Base-by-base conservation (phyloP, 2,113 vertebrate genomes). In the Motacilla alba region DNA sequence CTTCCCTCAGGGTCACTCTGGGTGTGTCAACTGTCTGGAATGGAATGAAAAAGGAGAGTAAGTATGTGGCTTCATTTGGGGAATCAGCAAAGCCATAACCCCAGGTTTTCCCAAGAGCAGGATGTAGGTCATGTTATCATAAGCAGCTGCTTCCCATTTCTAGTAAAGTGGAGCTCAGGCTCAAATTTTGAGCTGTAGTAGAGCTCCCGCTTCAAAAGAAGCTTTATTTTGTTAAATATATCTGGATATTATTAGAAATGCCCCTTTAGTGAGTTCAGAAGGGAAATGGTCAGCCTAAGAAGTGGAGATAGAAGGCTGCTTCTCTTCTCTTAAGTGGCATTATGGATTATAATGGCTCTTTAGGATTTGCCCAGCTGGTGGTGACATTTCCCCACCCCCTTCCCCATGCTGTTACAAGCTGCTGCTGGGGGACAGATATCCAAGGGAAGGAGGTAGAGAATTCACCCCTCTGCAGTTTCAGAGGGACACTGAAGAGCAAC, bases 41-140 rank as follows among this genome's bases (percentile, higher is more conserved):
- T 99, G 99, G 99, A 99, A 99, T 50, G 99, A 99, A 96, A 98
- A 98, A 97, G 99, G 99, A 99, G 99, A 99, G 99, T 99, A 98
- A 99, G 99, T 99, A 79, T 96, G 52, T 66, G 41, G 59, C 30
- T n/a, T 77, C 52, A 28, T 73, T 47, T 9, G 69, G 78, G 84
- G 74, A 67, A 69, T 80, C 73, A 30, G 23, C 73, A 69, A 39
- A 64, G 33, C 24, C 55, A 41, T 70, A 75, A 78, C 77, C 22
- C 26, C 46, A 77, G 62, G 37, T 80, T 88, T 55, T 87, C 39
- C 83, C 66, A 59, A 12, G 58, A 59, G 49, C 1, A 10, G 63
- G 39, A 59, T 88, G 13, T 72, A 60, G 85, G 69, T 86, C 67
- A 22, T 44, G 11, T 87, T 72, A 41, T 20, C 50, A 7, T 41